Evolutionary conservation across 2,888 invertebrate species (phyloP), one percentile per base, ranked within the genome.

Genomic region (Coelopa pilipes): DNA sequence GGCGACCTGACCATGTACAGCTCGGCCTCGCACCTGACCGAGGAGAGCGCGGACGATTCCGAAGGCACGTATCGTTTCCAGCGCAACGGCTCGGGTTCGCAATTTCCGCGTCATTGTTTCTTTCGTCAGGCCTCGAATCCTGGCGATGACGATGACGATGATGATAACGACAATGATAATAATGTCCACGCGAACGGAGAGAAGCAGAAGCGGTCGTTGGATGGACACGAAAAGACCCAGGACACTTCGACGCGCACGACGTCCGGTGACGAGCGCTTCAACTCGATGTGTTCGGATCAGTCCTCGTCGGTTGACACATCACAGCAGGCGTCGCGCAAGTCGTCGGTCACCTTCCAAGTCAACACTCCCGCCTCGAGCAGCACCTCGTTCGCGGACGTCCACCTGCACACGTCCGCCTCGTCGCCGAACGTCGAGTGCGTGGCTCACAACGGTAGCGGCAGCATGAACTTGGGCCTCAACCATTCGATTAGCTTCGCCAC

Each of bases 1-100:
- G 86, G 85, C 1, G 87, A 87, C 77, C 79, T 87, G 5, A 87
- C 87, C 71, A 86, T 86, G 85, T 87, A 87, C 74, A 85, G 82
- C 60, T 84, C 84, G 15, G 80, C 78, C 9, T 82, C 82, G 2
- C 83, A 81, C 45, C 71, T 85, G 15, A 80, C 79, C 9, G 78
- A 79, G 69, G 77, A 77, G 34, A 75, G 76, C 5, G 62, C 72
- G 1, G 77, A 76, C 9, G 79, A 80, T 17, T 62, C 68, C 10
- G 80, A 80, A 59, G 76, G 76, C 17, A 74, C 80, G 0, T 83
- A 82, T 75, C 81, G 84, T 19, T 87, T 87, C 77, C 84, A 84
- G 74, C 84, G 85, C 5, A 84, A 85, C 66, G 84, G 84, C n/a
- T 87, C 87, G 1, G 86, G 86, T 0, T 88, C 88, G 0, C 87